Percentiles rank a stretch among this genome's conserved stretches.
Evolutionary conservation across 2,797 vertebrate species (phyloP).

Genomic region (Arrhamphus sclerolepis): DNA sequence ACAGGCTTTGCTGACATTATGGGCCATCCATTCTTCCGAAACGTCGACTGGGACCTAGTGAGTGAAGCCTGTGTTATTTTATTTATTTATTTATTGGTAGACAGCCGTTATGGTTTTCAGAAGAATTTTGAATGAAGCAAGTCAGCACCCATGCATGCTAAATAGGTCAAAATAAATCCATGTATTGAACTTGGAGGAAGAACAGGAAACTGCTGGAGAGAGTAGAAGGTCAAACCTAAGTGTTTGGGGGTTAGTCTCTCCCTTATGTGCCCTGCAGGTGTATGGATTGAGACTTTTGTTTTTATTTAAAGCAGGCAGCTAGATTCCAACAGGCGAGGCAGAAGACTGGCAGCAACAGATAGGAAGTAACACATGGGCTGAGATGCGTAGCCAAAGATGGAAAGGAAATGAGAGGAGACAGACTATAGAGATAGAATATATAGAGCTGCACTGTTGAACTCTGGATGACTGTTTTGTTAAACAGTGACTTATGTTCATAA

Average conservation of each 20-base stretch:
- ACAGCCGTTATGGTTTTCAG: slow-evolving; percentile 2
- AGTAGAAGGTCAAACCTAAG: slow-evolving; percentile 53
- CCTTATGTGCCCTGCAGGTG: slow-evolving; percentile 17
- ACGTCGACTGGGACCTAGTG: slow-evolving; percentile 98
- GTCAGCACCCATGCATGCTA: background rate
- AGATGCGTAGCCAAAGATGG: slow-evolving; percentile 13
- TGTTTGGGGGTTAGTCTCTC: slow-evolving; percentile 20
- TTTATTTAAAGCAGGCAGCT: slow-evolving; percentile 22
- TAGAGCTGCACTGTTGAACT: slow-evolving; percentile 6
- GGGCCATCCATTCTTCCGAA: slow-evolving; percentile 96
- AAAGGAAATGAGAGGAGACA: slow-evolving; percentile 22
- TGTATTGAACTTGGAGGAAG: too few species aligned
- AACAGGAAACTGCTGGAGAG: slow-evolving; percentile 13
- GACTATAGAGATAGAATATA: slow-evolving; percentile 12
- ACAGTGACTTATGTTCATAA: background rate
- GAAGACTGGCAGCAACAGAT: slow-evolving; percentile 38
- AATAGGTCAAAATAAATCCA: slow-evolving; percentile 34
- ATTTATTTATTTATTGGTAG: background rate
- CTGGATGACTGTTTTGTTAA: slow-evolving; percentile 1
- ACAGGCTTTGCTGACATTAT: slow-evolving; percentile 98
- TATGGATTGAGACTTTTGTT: slow-evolving; percentile 22
- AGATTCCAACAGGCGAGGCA: slow-evolving; percentile 17
- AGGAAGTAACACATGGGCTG: slow-evolving; percentile 6
- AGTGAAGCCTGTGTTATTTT: slow-evolving; percentile 43
- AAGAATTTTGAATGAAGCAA: slow-evolving; percentile 18